These are phyloP conservation scores for Volucella bombylans DNA, from an alignment of 2,888 invertebrate species.

Conservation along the genomic window DNA sequence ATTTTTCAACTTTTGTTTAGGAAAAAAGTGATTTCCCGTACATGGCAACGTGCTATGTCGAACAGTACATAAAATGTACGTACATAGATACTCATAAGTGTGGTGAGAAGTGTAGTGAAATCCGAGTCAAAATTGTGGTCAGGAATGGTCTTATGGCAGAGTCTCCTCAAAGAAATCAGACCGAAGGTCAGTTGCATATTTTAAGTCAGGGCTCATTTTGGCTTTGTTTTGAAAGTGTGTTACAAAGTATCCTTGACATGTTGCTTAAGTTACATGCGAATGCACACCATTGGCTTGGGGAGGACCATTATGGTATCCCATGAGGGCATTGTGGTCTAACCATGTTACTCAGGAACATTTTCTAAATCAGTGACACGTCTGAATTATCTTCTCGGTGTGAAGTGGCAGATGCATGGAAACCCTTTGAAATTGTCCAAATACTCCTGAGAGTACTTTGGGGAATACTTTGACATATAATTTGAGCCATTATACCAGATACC, in stretches of 20 bases:
- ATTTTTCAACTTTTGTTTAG: background rate
- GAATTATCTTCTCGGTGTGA: too few species aligned
- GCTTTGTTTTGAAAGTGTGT: background rate
- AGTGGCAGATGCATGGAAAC: too few species aligned
- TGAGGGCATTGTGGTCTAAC: too few species aligned
- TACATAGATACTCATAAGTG: conserved; percentile 39
- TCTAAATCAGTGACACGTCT: too few species aligned
- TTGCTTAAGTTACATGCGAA: too few species aligned
- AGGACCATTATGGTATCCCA: background rate
- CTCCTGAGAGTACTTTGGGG: too few species aligned
- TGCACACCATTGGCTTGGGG: background rate
- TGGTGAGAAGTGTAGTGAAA: conserved; percentile 7
- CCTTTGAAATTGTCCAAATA: too few species aligned
- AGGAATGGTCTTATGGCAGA: conserved; percentile 5
- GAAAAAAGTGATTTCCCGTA: too few species aligned
- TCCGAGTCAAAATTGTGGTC: conserved; percentile 42
- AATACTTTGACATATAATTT: too few species aligned
- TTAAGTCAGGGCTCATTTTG: background rate
- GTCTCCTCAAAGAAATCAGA: conserved; percentile 27
- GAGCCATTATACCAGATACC: too few species aligned
- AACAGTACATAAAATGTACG: conserved; percentile 40
- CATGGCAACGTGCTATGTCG: background rate
- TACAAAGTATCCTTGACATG: too few species aligned
- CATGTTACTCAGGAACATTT: too few species aligned
- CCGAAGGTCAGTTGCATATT: conserved; percentile 40